Percentiles rank a stretch among this genome's conserved stretches.
phyloP scores from a whole-genome alignment of 2,113 vertebrate species.

The Passer montanus region DNA sequence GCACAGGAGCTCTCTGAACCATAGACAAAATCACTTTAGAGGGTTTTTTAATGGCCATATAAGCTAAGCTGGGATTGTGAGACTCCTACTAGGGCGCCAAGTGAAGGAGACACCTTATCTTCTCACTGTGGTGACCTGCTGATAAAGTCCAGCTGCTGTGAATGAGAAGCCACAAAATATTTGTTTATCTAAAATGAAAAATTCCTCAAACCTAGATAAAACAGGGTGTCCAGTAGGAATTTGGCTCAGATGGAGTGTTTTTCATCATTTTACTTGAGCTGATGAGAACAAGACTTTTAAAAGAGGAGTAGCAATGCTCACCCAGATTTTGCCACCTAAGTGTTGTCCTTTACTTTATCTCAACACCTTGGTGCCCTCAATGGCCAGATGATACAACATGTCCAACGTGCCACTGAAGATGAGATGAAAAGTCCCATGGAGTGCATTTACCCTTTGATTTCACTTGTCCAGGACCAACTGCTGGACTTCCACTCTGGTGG shows the following conservation, averaged over 20 bases:
- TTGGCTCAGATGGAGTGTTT: neutral
- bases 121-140: neutral
- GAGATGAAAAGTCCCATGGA: neutral
- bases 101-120: neutral
- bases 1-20: neutral
- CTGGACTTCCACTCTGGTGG: neutral
- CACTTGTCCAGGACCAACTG: neutral
- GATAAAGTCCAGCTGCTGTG: slow-evolving; percentile 28
- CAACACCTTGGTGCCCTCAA: neutral
- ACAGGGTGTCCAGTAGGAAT: neutral
- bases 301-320: neutral
- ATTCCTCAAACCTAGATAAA: neutral
- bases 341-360: neutral
- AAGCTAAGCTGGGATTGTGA: neutral
- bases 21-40: neutral
- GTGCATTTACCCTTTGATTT: neutral
- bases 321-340: neutral
- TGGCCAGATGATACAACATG: neutral
- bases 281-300: neutral
- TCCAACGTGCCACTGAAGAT: neutral
- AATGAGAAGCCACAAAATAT: neutral
- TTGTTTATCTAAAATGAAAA: slow-evolving; percentile 8
- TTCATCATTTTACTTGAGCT: neutral
- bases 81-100: neutral
- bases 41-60: neutral